These are phyloP conservation scores for Carcharodon carcharias DNA, from an alignment of 2,797 vertebrate genomes.

Conservation along the genomic window DNA sequence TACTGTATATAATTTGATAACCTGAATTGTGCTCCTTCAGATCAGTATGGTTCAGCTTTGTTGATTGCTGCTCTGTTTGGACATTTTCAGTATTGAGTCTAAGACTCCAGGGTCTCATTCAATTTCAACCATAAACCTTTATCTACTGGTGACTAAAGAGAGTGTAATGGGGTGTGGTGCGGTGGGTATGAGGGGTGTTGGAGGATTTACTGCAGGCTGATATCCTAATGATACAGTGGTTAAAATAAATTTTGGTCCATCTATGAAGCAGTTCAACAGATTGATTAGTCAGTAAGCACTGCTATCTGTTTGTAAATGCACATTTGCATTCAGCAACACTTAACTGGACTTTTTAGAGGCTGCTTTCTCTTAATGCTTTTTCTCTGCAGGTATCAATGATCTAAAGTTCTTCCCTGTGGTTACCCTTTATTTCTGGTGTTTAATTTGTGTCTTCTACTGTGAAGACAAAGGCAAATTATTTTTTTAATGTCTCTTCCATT, in stretches of 20 bases:
- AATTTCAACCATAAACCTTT: background rate
- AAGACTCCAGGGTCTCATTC: background rate
- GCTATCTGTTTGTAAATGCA: background rate
- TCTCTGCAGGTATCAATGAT: too few relatives aligned
- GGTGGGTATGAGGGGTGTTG: too few relatives aligned
- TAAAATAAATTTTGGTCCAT: background rate
- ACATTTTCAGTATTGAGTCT: background rate
- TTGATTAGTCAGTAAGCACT: background rate
- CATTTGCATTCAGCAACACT: background rate
- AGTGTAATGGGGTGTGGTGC: too few relatives aligned
- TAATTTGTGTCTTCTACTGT: too few relatives aligned
- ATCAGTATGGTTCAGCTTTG: background rate
- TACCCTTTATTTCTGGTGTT: too few relatives aligned
- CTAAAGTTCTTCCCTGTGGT: too few relatives aligned
- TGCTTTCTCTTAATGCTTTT: background rate
- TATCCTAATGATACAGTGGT: background rate
- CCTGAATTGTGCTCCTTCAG: background rate
- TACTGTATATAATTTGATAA: background rate
- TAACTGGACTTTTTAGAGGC: background rate
- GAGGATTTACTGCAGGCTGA: background rate
- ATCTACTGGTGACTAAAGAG: background rate
- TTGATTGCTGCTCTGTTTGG: background rate
- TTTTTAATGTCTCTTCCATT: too few relatives aligned
- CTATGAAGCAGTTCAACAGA: background rate
- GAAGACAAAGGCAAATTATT: too few relatives aligned